Evolutionary conservation across 2,113 vertebrate genomes (phyloP).

Genomic region (Euleptes europaea): DNA sequence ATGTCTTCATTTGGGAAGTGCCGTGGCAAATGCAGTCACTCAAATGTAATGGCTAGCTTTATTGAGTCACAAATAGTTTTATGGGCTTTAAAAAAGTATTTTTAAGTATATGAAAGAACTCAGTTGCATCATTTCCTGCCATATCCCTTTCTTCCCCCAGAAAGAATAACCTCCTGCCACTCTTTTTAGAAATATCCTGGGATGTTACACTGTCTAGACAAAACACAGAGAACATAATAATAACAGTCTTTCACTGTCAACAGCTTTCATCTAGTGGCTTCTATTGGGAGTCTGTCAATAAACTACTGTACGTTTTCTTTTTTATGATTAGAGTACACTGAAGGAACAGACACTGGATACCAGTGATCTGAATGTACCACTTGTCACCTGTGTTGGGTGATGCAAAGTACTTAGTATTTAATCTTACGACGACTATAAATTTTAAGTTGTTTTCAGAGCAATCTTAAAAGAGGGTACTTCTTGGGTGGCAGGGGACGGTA

Average conservation of each 20-base stretch:
- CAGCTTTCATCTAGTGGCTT: conserved; percentile 54
- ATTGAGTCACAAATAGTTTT: conserved; percentile 20
- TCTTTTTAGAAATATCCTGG: conserved; percentile 44
- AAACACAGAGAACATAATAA: conserved; percentile 52
- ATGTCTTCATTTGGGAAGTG: no score
- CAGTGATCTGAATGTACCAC: neutral
- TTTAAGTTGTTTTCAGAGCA: neutral
- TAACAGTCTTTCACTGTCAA: conserved; percentile 36
- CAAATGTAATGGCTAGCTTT: conserved; percentile 9
- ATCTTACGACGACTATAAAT: neutral
- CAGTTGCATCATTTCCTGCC: conserved; percentile 12
- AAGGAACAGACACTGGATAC: conserved; percentile 33
- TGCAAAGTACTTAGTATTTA: conserved; percentile 2
- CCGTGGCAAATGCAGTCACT: neutral
- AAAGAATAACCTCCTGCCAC: conserved; percentile 53
- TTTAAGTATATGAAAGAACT: conserved; percentile 48
- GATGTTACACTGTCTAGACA: conserved; percentile 72
- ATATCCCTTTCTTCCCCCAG: conserved; percentile 21
- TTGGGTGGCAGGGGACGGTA: no score
- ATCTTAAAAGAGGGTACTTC: no score
- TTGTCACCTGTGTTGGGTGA: neutral
- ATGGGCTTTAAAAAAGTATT: neutral
- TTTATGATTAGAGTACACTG: conserved; percentile 32
- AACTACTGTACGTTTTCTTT: conserved; percentile 1
- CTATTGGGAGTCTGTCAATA: conserved; percentile 58